These are phyloP conservation scores for Peromyscus eremicus DNA, from an alignment of 2,797 vertebrate species.

Conservation along the genomic window DNA sequence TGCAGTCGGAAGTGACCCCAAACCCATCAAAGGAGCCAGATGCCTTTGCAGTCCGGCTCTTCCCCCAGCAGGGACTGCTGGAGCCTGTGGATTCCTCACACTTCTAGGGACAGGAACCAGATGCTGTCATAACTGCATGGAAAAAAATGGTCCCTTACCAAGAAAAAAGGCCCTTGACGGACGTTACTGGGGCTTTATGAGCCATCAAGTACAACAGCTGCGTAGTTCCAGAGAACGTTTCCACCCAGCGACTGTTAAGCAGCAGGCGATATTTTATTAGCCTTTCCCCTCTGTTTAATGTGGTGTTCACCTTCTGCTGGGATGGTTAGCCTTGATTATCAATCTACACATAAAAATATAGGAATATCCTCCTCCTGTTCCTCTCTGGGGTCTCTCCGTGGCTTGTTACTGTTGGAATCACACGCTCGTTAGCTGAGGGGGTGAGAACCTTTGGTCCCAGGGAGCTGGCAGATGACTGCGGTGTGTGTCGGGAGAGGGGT, in stretches of 20 bases:
- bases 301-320: slow-evolving; percentile 79
- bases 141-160: slow-evolving; percentile 77
- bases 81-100: slow-evolving; percentile 74
- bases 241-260: slow-evolving; percentile 73
- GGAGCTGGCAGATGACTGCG: not conserved
- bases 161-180: slow-evolving; percentile 84
- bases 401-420: not conserved
- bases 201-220: slow-evolving; percentile 83
- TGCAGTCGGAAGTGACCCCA: slow-evolving; percentile 57
- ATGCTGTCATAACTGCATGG: slow-evolving; percentile 83
- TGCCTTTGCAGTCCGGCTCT: slow-evolving; percentile 58
- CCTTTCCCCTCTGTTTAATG: slow-evolving; percentile 72
- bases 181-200: slow-evolving; percentile 85
- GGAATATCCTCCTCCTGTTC: slow-evolving; percentile 22
- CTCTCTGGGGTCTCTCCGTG: slow-evolving; percentile 17
- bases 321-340: slow-evolving; percentile 73
- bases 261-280: slow-evolving; percentile 75
- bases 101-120: slow-evolving; percentile 86
- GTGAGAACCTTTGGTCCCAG: not conserved
- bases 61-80: slow-evolving; percentile 42
- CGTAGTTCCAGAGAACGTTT: slow-evolving; percentile 64
- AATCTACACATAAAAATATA: slow-evolving; percentile 79
- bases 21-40: slow-evolving; percentile 74
- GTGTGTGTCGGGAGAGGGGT: too few relatives aligned
- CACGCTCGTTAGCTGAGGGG: not conserved